Conservation (phyloP, 2,888 invertebrate species). For the Hermaeophaga mercurialis region DNA sequence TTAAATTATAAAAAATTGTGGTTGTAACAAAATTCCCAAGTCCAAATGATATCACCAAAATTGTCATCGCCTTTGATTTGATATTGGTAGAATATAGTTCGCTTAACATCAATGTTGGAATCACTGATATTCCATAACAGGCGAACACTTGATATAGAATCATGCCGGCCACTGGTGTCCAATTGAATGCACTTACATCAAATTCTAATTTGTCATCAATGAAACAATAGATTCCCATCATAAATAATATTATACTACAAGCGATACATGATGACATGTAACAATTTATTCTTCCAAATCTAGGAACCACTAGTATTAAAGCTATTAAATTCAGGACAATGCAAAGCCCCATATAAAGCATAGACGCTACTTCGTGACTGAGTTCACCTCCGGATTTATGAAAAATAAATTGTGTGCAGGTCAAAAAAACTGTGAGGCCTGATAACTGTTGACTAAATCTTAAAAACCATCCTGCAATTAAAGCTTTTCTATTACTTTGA, state of each 20-base stretch:
- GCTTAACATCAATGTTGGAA: conserved; percentile 47
- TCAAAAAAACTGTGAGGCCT: conserved; percentile 46
- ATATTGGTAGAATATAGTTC: conserved; percentile 49
- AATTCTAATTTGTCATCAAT: conserved; percentile 34
- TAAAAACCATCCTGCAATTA: conserved; percentile 46
- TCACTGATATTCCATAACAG: conserved; percentile 43
- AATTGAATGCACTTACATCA: conserved; percentile 38
- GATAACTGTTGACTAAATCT: conserved; percentile 48
- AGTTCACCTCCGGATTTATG: conserved; percentile 49
- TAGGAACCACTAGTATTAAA: conserved; percentile 42
- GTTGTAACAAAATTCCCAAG: conserved; percentile 38
- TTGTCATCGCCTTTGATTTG: conserved; percentile 44
- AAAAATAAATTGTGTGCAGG: conserved; percentile 50
- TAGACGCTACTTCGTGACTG: conserved; percentile 46
- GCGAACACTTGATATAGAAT: conserved; percentile 27
- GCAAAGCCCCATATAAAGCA: conserved; percentile 41
- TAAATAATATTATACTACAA: conserved; percentile 40
- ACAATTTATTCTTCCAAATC: conserved; percentile 45
- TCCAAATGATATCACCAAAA: conserved; percentile 35
- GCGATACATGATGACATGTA: conserved; percentile 44
- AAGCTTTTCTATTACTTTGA: conserved; percentile 45
- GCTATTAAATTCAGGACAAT: conserved; percentile 35
- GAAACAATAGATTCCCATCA: conserved; percentile 42
- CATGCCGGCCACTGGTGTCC: conserved; percentile 47
- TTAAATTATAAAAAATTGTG: conserved; percentile 47